phyloP scores from a whole-genome alignment of 2,888 invertebrate species.

The Punctoribates punctum region DNA sequence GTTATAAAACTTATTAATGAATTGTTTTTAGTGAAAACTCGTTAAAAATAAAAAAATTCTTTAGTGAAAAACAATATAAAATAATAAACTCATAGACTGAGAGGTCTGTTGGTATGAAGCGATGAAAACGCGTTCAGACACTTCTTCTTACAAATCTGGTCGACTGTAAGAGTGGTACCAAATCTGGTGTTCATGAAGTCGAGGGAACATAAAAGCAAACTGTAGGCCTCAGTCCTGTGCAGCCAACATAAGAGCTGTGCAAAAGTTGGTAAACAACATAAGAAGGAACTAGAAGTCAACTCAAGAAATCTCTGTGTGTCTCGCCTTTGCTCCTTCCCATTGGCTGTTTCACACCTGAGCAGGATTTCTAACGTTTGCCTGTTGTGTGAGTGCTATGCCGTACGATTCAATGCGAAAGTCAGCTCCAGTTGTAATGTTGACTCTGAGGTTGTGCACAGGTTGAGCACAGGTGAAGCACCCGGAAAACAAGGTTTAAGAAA shows the following conservation, averaged over 20 bases:
- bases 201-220: not conserved
- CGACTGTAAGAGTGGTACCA: not conserved
- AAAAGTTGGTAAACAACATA: constrained; percentile 27
- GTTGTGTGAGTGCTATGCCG: not conserved
- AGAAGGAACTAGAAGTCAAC: constrained; percentile 28
- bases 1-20: not conserved
- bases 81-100: too few relatives aligned
- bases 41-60: too few relatives aligned
- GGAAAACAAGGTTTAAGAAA: constrained; percentile 34
- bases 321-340: constrained; percentile 12
- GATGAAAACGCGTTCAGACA: too few relatives aligned
- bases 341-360: constrained; percentile 32
- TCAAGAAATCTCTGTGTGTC: not conserved
- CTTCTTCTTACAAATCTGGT: not conserved
- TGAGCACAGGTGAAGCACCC: constrained; percentile 30
- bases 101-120: too few relatives aligned
- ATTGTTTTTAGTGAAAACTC: too few relatives aligned
- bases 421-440: constrained; percentile 29
- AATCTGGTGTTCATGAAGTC: not conserved
- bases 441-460: not conserved
- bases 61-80: too few relatives aligned
- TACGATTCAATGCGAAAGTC: not conserved
- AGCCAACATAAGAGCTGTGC: not conserved
- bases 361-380: constrained; percentile 11
- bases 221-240: not conserved